Evolutionary conservation across 2,888 invertebrate genomes (phyloP), one percentile per base, ranked within the genome.

Genomic region (Apeira syringaria): DNA sequence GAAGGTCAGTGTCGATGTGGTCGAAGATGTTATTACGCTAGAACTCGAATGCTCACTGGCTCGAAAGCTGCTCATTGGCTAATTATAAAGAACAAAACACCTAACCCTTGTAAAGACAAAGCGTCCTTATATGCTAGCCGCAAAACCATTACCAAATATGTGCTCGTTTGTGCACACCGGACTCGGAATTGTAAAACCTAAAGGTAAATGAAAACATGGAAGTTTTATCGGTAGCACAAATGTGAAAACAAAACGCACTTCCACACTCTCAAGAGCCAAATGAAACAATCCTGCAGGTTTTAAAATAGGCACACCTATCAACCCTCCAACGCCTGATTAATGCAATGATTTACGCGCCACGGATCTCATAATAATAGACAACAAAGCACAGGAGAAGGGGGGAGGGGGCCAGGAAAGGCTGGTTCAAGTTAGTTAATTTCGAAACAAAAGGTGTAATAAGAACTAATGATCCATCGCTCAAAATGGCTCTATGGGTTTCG

Each of bases 291-390:
- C 9, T 3, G 17, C 26, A 9, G 37, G 15, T 39, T 45, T 30
- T 26, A 38, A 29, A 39, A 40, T 27, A 32, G 9, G 17, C 31
- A 13, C 24, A 28, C 45, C 27, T 39, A 26, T 34, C 22, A 12
- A 37, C 29, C 44, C 18, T 26, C 18, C 29, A 34, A 9, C 25
- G 39, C 22, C 29, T 46, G 17, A 35, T 39, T 35, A 44, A 30
- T 26, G 3, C 15, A 22, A 40, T 46, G 31, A 46, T 46, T 39
- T 39, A 46, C 45, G 45, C 45, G 7, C 32, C 13, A 20, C 27
- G 28, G 35, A 31, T 24, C 27, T 40, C 18, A 32, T 40, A 46
- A 39, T 27, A 36, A 36, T 45, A 45, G 35, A 27, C 18, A 45
- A 44, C 38, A 46, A 39, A 34, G 44, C 28, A 24, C 10, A 20